Percentiles rank a stretch among this genome's conserved stretches.
These are phyloP conservation scores for Marisa cornuarietis DNA, from an alignment of 1,140 invertebrate species.

Conservation along the genomic window DNA sequence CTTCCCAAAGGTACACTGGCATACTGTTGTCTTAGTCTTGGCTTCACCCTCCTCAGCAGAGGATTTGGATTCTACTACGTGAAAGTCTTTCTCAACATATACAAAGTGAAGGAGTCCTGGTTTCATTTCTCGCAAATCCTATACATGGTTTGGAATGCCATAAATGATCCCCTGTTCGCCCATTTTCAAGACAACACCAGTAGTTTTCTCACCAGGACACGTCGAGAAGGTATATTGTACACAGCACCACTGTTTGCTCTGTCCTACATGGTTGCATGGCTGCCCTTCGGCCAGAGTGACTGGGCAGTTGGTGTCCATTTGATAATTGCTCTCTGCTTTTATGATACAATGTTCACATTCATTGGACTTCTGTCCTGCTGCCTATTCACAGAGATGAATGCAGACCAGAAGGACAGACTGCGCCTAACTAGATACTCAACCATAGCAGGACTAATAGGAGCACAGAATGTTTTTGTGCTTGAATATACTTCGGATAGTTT, in stretches of 20 bases:
- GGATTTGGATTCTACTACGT: conserved; percentile 60
- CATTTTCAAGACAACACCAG: conserved; percentile 62
- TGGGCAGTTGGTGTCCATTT: conserved; percentile 59
- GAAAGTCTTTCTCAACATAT: conserved; percentile 66
- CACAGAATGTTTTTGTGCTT: conserved; percentile 41
- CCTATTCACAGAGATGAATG: conserved; percentile 63
- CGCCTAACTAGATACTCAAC: conserved; percentile 33
- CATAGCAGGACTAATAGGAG: conserved; percentile 54
- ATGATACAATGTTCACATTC: conserved; percentile 67
- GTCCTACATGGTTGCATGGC: conserved; percentile 67
- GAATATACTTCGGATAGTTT: conserved; percentile 51
- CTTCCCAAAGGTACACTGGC: conserved; percentile 30
- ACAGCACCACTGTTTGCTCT: conserved; percentile 63
- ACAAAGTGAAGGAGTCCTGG: conserved; percentile 65
- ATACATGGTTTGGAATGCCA: conserved; percentile 67
- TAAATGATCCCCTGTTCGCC: conserved; percentile 68
- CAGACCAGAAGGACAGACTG: conserved; percentile 46
- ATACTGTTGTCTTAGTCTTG: conserved; percentile 43
- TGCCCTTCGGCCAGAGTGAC: conserved; percentile 55
- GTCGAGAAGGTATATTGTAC: conserved; percentile 62
- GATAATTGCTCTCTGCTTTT: conserved; percentile 64
- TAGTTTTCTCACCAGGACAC: conserved; percentile 56
- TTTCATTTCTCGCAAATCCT: conserved; percentile 66
- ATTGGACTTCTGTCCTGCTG: conserved; percentile 63
- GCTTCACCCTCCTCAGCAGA: conserved; percentile 41